Conservation (phyloP, 2,888 invertebrate species). For the Phragmatobia fuliginosa region DNA sequence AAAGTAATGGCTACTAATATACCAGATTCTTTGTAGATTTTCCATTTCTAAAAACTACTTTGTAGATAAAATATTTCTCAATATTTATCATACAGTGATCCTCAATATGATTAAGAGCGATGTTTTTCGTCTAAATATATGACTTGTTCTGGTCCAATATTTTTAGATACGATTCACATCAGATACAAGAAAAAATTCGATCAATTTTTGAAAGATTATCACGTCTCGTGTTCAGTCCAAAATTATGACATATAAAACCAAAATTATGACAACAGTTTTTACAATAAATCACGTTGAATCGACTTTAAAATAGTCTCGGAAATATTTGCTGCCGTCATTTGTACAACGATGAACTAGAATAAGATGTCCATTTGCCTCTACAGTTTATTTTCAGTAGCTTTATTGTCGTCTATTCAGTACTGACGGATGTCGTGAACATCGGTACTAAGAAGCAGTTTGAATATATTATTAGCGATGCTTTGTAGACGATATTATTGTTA, state of each 20-base stretch:
- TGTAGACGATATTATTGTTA: conserved; percentile 5
- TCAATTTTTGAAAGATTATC: conserved; percentile 8
- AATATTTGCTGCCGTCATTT: conserved; percentile 1
- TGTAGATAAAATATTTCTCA: neutral
- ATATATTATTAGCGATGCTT: conserved; percentile 18
- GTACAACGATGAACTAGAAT: conserved; percentile 35
- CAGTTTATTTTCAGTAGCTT: conserved; percentile 45
- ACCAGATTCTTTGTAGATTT: neutral
- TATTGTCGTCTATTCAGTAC: conserved; percentile 46
- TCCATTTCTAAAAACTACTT: neutral
- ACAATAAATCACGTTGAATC: conserved; percentile 6
- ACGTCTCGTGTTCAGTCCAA: conserved; percentile 1
- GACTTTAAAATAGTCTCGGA: conserved; percentile 13
- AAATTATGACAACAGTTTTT: conserved; percentile 9
- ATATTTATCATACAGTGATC: neutral
- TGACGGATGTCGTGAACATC: conserved; percentile 28
- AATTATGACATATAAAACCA: conserved; percentile 5
- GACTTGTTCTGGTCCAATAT: neutral
- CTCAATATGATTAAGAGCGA: neutral
- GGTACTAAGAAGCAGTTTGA: conserved; percentile 7
- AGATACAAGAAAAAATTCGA: neutral
- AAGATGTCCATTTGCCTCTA: conserved; percentile 33
- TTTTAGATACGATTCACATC: conserved; percentile 11
- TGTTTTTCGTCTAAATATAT: neutral
- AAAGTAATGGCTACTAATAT: neutral